Base-by-base conservation (phyloP, 2,113 vertebrate genomes). In the Ctenomys sociabilis region DNA sequence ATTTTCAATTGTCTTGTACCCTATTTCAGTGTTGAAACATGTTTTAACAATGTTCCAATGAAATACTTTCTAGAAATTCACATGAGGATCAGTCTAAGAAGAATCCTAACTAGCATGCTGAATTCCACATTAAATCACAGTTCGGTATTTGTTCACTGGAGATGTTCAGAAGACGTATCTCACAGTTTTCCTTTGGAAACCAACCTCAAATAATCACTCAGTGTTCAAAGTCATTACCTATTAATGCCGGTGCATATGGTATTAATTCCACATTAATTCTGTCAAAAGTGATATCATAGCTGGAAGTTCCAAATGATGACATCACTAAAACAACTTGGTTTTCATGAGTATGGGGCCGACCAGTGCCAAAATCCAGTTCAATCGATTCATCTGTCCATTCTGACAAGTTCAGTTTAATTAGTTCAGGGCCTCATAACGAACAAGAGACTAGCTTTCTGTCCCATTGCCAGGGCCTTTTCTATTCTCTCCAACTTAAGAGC, bases 201-300 rank as follows among this genome's bases (percentile, higher is more conserved):
- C 49, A 1, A 94, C 91, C 96, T 57, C 93, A 93, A 98, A 97
- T 98, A 98, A 98, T 98, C 97, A 96, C 91, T 95, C 94, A 93
- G 85, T 98, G 91, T 98, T 98, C 98, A 98, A 97, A 98, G 98
- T 98, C 98, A 98, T 98, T 98, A 98, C 96, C 89, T 98, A 98
- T 98, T 99, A 98, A 97, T 98, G 97, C 97, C 98, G 98, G 96
- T 98, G 98, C 98, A 99, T 98, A 98, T 99, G 98, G 98, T 98
- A 98, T 98, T 99, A 99, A 99, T 99, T 99, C 97, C 96, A 95
- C 96, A 98, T 98, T 99, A 99, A 98, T 98, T 98, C 98, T 98
- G 98, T 98, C 98, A 98, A 98, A 98, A 98, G 97, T 99, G 97
- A 99, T 99, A 98, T 98, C 98, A 99, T 98, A 96, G 97, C 96